Base-by-base conservation (phyloP, 2,888 invertebrate genomes). In the Lasioglossum figueresi region DNA sequence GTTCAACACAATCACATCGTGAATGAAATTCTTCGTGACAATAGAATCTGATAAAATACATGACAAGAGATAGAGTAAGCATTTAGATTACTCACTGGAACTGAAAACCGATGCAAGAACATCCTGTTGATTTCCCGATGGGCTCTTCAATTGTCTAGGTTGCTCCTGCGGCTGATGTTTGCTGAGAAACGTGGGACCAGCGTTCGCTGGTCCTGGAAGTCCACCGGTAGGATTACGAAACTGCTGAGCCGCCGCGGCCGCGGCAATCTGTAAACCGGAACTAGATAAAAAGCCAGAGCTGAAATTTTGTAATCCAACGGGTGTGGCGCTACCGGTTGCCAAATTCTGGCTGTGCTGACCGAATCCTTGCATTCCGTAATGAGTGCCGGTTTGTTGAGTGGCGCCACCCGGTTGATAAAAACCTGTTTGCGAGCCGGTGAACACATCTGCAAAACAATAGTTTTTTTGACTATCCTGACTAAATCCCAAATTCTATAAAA, bases 261-360 rank as follows among this genome's bases (percentile, higher is more conserved):
- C 96, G 91, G 95, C 97, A 94, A 96, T 96, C 91, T 97, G 96
- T 84, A 97, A 96, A 84, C 97, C 96, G 0, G 96, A 96, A 89
- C 93, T 92, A 34, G 96, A 96, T 87, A 96, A 94, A 92, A 96
- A 96, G 91, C 96, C 96, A 12, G 96, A 96, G 85, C 95, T 91
- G 87, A 93, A 95, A 85, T 95, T 96, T 90, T 96, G 96, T 87
- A 96, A 93, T 80, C 96, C 96, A 77, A 95, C 95, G 16, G 94
- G 95, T 23, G 95, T 94, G 77, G 95, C 94, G 90, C 94, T 94
- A 76, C 95, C 95, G 31, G 95, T 94, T 82, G 95, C 94, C 70
- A 95, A 86, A 68, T 92, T 95, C 84, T 95, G 95, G 76, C 92
- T 95, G 83, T 95, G 95, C 59, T 95, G 95, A 6, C 96, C 95